These are phyloP conservation scores for Garra rufa DNA, from an alignment of 2,113 vertebrate genomes.

Conservation along the genomic window DNA sequence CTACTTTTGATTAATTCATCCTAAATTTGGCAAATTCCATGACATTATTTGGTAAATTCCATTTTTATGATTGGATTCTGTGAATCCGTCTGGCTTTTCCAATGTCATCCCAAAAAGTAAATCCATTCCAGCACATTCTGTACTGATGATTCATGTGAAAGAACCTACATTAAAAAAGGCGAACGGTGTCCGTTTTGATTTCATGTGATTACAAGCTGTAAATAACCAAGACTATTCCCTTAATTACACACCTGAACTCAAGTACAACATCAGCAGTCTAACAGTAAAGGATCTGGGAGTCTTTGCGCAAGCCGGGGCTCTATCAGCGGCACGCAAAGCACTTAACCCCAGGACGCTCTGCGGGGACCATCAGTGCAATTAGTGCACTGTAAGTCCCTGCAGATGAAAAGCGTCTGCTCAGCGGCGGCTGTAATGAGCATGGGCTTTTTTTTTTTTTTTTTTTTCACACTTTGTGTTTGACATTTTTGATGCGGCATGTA, in stretches of 20 bases:
- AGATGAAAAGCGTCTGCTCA: constrained; percentile 30
- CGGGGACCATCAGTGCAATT: constrained; percentile 26
- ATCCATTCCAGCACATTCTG: background rate
- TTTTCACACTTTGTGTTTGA: constrained; percentile 1
- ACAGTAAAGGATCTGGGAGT: background rate
- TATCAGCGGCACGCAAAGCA: background rate
- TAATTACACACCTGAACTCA: constrained; percentile 14
- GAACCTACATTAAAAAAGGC: background rate
- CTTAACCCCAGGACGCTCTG: constrained; percentile 31
- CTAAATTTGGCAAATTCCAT: no score
- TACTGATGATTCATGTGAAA: background rate
- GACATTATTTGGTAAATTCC: no score
- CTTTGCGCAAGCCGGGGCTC: background rate
- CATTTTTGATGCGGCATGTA: constrained; percentile 1
- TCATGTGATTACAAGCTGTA: background rate
- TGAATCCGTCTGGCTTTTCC: no score
- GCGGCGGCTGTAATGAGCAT: constrained; percentile 4
- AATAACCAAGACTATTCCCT: constrained; percentile 23
- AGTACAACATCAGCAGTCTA: background rate
- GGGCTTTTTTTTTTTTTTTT: background rate
- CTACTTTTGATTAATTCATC: no score
- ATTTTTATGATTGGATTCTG: no score
- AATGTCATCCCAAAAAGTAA: background rate
- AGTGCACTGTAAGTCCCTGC: constrained; percentile 23
- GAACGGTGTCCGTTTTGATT: background rate